A percentile compares a stretch with the other conserved stretches of the same genome.
Evolutionary conservation across 1,140 invertebrate genomes (phyloP).

Genomic region (Metaphire vulgaris): DNA sequence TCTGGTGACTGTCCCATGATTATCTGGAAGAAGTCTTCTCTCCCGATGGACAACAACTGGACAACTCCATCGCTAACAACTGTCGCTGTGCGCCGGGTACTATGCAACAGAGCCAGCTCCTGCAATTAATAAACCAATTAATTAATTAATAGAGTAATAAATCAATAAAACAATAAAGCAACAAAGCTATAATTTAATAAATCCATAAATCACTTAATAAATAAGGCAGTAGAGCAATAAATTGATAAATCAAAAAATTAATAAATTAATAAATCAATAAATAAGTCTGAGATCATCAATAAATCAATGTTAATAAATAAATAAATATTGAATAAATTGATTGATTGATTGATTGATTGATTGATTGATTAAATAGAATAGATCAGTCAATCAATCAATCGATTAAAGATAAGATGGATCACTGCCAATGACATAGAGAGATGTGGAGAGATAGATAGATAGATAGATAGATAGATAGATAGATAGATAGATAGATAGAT

Average conservation of each 20-base stretch:
- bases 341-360: too few species aligned
- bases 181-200: neutral
- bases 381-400: too few species aligned
- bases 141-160: neutral
- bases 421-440: too few species aligned
- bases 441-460: too few species aligned
- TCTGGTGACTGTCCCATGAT: slow-evolving; percentile 40
- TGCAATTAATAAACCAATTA: slow-evolving; percentile 22
- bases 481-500: too few species aligned
- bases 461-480: too few species aligned
- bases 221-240: neutral
- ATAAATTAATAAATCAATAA: neutral
- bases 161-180: neutral
- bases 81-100: slow-evolving; percentile 45
- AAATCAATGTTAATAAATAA: neutral
- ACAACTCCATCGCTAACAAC: slow-evolving; percentile 46
- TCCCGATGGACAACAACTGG: slow-evolving; percentile 47
- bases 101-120: slow-evolving; percentile 50
- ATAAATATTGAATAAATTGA: slow-evolving; percentile 7
- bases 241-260: neutral
- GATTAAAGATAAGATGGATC: too few species aligned
- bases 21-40: slow-evolving; percentile 50
- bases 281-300: neutral
- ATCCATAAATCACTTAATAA: neutral
- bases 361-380: too few species aligned